Base-by-base conservation (phyloP, 2,113 vertebrate species). In the Ciconia maguari region DNA sequence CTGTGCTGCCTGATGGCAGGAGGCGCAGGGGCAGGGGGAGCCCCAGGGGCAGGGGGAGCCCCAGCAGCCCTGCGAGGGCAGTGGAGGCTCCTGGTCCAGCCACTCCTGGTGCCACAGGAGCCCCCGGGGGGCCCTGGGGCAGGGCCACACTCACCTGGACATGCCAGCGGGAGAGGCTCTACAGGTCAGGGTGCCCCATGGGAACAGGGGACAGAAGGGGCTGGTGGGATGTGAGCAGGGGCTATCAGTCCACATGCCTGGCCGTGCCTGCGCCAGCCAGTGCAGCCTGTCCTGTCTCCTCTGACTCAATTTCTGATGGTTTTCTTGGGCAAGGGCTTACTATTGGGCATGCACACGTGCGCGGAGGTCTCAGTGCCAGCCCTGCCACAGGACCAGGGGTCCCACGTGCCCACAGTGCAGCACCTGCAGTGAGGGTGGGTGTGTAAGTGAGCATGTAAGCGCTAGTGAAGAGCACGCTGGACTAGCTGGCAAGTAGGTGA, bases 391-490 rank as follows among this genome's bases (percentile, higher is more conserved):
- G 12, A 57, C 9, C 32, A 26, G n/a, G 10, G 24, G 30, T 60
- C 38, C n/a, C 55, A 52, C 0, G 0, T 9, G 58, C 34, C 34
- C n/a, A 10, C 8, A 60, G 18, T 11, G 34, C 19, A 46, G 57
- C 29, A n/a, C 14, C 21, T 57, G 36, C 29, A 52, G 36, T 7
- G 3, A 72, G 29, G 17, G 6, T 4, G 16, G 27, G 21, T 46
- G 18, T 9, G 36, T 21, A 70, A 85, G 18, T 1, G 11, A 26
- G n/a, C 2, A 1, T 7, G 10, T 5, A 6, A 81, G 26, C 4
- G 4, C 52, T 29, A 54, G 30, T 2, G 26, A 72, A 60, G 20
- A 41, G 32, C n/a, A 42, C 2, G 8, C 25, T 48, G 44, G 29
- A 89, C 13, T 20, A 52, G 24, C 51, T 55, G 32, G 41, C 24